A percentile compares a stretch with the other conserved stretches of the same genome.
phyloP scores from a whole-genome alignment of 2,113 vertebrate species.

The Leiothrix lutea region DNA sequence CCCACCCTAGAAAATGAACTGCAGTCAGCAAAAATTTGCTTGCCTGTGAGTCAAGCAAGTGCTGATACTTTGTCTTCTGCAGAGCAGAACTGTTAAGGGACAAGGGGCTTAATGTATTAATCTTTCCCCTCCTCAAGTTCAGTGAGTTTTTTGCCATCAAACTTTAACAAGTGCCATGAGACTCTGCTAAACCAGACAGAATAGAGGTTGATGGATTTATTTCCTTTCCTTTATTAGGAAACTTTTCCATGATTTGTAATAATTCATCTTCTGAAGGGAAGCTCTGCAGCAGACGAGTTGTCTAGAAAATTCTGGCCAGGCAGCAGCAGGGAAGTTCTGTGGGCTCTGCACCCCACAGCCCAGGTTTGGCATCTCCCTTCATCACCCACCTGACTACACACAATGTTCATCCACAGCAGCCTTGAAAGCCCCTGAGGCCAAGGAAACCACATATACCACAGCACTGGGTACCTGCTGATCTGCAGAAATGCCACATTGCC shows the following conservation, averaged over 20 bases:
- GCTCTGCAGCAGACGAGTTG: background rate
- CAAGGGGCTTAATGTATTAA: background rate
- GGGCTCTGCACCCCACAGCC: background rate
- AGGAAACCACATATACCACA: accelerated
- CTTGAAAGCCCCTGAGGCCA: background rate
- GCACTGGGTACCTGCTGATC: background rate
- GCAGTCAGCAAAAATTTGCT: background rate
- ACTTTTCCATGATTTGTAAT: background rate
- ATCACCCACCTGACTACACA: background rate
- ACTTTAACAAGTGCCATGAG: background rate
- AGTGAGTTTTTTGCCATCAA: background rate
- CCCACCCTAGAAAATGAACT: background rate
- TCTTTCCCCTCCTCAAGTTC: background rate
- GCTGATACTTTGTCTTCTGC: background rate
- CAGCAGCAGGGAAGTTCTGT: accelerated
- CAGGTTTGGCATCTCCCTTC: background rate
- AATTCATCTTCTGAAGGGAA: background rate
- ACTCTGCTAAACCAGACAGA: background rate
- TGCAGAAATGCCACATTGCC: background rate
- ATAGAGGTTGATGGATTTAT: background rate
- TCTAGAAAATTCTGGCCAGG: background rate
- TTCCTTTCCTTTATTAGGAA: background rate
- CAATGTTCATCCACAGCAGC: background rate
- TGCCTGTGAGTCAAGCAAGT: background rate
- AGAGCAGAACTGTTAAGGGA: background rate